Evolutionary conservation across 2,113 vertebrate species (phyloP).

Genomic region (Neopipo cinnamomea): DNA sequence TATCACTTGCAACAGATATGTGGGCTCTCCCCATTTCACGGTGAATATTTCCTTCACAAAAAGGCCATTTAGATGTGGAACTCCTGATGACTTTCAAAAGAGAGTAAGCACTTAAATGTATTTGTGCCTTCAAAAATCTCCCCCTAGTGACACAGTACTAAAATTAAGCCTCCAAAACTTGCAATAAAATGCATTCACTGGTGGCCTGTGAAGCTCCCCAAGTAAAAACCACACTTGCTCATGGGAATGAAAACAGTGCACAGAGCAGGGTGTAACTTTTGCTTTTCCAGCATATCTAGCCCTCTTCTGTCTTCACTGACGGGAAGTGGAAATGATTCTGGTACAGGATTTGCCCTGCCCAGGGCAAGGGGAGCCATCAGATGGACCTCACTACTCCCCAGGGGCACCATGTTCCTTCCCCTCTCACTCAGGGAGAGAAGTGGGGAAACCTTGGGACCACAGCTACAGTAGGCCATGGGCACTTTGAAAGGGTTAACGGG

Average conservation of each 20-base stretch:
- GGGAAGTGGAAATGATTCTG: not conserved
- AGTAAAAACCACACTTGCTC: not conserved
- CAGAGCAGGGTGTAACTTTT: not conserved
- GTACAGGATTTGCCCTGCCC: not conserved
- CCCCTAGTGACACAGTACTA: constrained; percentile 26
- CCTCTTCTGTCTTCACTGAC: not conserved
- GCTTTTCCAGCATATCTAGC: not conserved
- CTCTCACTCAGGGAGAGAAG: not conserved
- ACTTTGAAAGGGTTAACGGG: not conserved
- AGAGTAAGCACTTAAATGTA: not conserved
- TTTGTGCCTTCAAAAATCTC: constrained; percentile 35
- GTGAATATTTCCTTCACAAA: not conserved
- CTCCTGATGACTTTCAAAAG: constrained; percentile 19
- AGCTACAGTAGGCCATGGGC: not conserved
- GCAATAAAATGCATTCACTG: not conserved
- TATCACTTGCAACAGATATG: not conserved
- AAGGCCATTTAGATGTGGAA: not conserved
- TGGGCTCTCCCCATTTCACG: not conserved
- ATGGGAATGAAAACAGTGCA: not conserved
- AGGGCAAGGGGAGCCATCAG: not conserved
- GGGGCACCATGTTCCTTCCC: not conserved
- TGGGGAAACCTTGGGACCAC: not conserved
- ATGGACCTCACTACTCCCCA: not conserved
- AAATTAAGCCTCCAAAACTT: constrained; percentile 10
- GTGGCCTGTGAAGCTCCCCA: not conserved